Evolutionary conservation across 2,113 vertebrate genomes (phyloP).

Genomic region (Gobio gobio): DNA sequence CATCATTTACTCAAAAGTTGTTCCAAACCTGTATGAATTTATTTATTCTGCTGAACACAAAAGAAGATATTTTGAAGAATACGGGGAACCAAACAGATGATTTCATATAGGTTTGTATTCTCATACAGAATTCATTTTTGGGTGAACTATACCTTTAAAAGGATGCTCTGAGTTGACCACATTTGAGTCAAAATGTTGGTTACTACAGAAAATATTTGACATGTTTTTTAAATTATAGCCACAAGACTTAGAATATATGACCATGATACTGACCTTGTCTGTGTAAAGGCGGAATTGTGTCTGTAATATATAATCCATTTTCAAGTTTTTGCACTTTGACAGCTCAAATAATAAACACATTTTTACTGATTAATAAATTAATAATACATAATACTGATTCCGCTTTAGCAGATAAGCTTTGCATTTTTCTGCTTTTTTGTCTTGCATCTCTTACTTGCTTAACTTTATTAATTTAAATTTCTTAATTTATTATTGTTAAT

Average conservation of each 20-base stretch:
- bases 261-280: background rate
- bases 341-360: background rate
- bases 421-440: background rate
- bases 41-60: too few relatives aligned
- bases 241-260: background rate
- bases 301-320: background rate
- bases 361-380: background rate
- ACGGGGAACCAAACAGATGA: too few relatives aligned
- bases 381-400: too few relatives aligned
- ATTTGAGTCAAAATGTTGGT: background rate
- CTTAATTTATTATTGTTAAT: background rate
- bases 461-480: too few relatives aligned
- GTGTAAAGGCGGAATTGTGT: background rate
- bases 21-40: too few relatives aligned
- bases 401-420: background rate
- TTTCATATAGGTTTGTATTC: too few relatives aligned
- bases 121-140: too few relatives aligned
- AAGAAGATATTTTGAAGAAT: too few relatives aligned
- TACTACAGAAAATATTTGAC: background rate
- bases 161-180: background rate
- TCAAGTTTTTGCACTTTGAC: background rate
- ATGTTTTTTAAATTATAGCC: background rate
- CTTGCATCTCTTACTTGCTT: too few relatives aligned
- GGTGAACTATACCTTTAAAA: too few relatives aligned
- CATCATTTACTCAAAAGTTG: too few relatives aligned